Conservation (phyloP, 2,113 vertebrate genomes). For the Archilochus colubris region DNA sequence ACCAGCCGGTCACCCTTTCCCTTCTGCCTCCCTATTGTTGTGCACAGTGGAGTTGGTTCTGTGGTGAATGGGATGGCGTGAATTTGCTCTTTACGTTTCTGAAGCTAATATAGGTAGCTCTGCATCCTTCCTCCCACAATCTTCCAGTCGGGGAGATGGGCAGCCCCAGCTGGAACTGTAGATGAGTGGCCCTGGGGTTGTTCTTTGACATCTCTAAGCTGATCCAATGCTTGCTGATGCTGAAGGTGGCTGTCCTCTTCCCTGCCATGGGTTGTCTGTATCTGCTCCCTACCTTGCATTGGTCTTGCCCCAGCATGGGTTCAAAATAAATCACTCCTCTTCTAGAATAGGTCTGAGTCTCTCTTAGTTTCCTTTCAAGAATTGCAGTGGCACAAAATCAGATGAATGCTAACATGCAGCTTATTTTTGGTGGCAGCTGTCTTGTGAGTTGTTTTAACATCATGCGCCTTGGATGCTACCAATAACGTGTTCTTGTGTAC, state of each 20-base stretch:
- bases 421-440: not conserved
- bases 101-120: not conserved
- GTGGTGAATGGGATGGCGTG: not conserved
- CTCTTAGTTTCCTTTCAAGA: not conserved
- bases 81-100: not conserved
- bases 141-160: fast-evolving
- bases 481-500: not conserved
- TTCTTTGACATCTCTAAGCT: fast-evolving
- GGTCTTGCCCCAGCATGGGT: not conserved
- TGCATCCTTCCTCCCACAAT: fast-evolving
- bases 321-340: not conserved
- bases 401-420: not conserved
- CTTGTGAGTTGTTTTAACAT: not conserved
- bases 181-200: not conserved
- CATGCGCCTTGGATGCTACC: fast-evolving
- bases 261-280: fast-evolving
- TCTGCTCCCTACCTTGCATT: fast-evolving
- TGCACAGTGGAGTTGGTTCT: fast-evolving
- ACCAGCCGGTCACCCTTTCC: not conserved
- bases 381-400: not conserved
- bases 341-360: not conserved
- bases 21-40: not conserved
- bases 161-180: fast-evolving
- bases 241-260: not conserved
- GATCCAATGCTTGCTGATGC: not conserved